Conservation (phyloP, 1,140 invertebrate genomes). For the Drosophila bocki region DNA sequence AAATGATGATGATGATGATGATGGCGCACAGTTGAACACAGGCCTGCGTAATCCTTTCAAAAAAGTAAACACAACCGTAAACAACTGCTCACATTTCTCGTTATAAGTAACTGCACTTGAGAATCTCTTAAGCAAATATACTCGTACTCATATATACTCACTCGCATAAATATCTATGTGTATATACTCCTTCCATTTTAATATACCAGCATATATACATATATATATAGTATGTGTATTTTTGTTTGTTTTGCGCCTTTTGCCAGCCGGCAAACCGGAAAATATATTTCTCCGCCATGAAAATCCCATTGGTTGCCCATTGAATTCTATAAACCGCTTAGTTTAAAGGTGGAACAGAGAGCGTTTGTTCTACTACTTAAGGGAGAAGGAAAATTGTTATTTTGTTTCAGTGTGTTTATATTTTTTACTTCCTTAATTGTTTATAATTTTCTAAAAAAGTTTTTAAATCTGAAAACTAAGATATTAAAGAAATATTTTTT, state of each 20-base stretch:
- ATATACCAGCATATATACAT: neutral
- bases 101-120: slow-evolving; percentile 59
- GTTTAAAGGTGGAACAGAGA: slow-evolving; percentile 25
- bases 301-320: slow-evolving; percentile 38
- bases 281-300: slow-evolving; percentile 4
- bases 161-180: slow-evolving; percentile 8
- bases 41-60: slow-evolving; percentile 81
- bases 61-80: slow-evolving; percentile 76
- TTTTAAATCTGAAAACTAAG: neutral
- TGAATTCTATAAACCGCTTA: slow-evolving; percentile 45
- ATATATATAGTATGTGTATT: slow-evolving; percentile 11
- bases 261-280: slow-evolving; percentile 34
- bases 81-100: slow-evolving; percentile 50
- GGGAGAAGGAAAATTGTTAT: neutral
- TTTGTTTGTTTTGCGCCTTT: slow-evolving; percentile 42
- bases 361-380: slow-evolving; percentile 14
- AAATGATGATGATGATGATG: slow-evolving; percentile 33
- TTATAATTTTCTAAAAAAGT: neutral
- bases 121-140: slow-evolving; percentile 60
- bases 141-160: slow-evolving; percentile 11
- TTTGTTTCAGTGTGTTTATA: neutral
- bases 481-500: neutral
- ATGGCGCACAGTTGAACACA: slow-evolving; percentile 76
- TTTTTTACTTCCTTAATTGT: neutral
- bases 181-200: neutral